Base-by-base conservation (phyloP, 2,113 vertebrate species). In the Gallinago media region DNA sequence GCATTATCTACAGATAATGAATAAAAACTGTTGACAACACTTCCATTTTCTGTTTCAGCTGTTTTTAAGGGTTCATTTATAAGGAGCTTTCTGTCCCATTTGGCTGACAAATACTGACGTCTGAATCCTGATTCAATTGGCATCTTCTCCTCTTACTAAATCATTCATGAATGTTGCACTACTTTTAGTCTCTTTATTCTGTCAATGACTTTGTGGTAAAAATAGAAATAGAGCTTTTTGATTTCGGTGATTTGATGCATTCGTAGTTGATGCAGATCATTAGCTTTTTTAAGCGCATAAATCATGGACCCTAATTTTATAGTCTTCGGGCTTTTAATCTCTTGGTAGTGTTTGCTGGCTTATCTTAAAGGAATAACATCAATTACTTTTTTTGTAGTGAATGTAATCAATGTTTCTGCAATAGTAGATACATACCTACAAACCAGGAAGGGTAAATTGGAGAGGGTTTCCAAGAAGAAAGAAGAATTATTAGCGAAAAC, bases 201-300 rank as follows among this genome's bases (percentile, higher is more conserved):
- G 94, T 90, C 92, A 96, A 81, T 96, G 95, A 96, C 95, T 97
- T 97, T 77, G 82, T 94, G 92, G 82, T 96, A 97, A 97, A 98
- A 98, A 97, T 94, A 97, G 84, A 96, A 94, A 93, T 94, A 89
- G 73, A 85, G 77, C 80, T 88, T 97, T 97, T 97, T 94, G 80
- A 96, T 97, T 91, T 97, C 89, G 89, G 78, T 82, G 83, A 95
- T 81, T 88, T 90, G 89, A 88, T 96, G 95, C 75, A 85, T 92
- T 94, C 2, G 1, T 77, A 73, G 90, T 85, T 95, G 90, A 76
- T 96, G 95, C 72, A 95, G 94, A 96, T 96, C 88, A 89, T 94
- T 96, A 96, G 76, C 38, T 79, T 75, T 95, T 94, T 96, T 20
- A 94, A 97, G 94, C 90, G 88, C 77, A 50, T 96, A 96, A 96